Conservation (phyloP, 2,113 vertebrate genomes). For the Tragelaphus strepsiceros region DNA sequence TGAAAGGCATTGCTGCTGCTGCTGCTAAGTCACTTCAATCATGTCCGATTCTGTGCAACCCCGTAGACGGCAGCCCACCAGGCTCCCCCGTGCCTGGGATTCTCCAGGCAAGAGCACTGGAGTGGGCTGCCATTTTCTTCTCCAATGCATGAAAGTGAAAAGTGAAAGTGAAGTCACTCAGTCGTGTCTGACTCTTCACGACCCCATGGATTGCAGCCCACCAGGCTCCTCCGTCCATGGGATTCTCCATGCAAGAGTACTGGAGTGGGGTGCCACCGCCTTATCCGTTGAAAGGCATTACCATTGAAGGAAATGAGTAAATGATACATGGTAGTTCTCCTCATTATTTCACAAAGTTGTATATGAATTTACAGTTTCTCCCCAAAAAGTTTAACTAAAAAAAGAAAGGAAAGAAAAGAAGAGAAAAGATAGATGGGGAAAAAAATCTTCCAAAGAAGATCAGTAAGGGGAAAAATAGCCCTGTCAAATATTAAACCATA, state of each 20-base stretch:
- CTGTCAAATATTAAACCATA: neutral
- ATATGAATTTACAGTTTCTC: neutral
- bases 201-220: too few relatives aligned
- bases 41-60: neutral
- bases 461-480: neutral
- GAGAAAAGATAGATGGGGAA: neutral
- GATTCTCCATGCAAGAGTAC: neutral
- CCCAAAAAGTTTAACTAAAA: neutral
- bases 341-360: neutral
- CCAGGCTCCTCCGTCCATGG: too few relatives aligned
- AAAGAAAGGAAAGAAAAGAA: neutral
- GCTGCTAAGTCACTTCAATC: neutral
- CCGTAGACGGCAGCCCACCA: too few relatives aligned
- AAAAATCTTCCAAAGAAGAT: neutral
- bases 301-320: neutral
- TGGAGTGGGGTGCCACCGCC: neutral
- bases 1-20: neutral
- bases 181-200: too few relatives aligned
- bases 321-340: neutral
- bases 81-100: too few relatives aligned
- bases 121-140: too few relatives aligned
- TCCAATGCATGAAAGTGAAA: too few relatives aligned
- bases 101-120: too few relatives aligned
- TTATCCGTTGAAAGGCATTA: neutral
- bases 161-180: too few relatives aligned